Evolutionary conservation across 2,797 vertebrate species (phyloP).

Genomic region (Novumbra hubbsi): DNA sequence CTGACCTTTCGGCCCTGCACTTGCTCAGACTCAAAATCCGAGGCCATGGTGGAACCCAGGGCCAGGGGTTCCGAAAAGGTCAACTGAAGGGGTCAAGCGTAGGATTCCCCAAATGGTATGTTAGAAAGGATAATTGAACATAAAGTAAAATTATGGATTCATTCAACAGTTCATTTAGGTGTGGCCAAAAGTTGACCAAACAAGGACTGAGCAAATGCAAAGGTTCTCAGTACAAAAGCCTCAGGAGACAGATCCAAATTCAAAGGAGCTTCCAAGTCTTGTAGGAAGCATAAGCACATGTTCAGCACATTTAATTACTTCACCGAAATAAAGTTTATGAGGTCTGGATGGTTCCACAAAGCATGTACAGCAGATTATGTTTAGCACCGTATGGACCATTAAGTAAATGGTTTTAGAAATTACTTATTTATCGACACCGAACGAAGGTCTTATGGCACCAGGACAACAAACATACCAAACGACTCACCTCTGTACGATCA

Average conservation of each 20-base stretch:
- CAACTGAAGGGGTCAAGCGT: constrained; percentile 65
- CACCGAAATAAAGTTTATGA: too few relatives aligned
- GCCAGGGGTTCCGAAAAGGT: constrained; percentile 80
- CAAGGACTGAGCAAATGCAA: background rate
- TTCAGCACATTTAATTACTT: background rate
- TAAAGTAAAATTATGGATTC: background rate
- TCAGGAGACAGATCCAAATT: background rate
- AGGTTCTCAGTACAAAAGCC: background rate
- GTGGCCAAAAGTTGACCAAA: background rate
- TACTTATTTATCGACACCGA: too few relatives aligned
- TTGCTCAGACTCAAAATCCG: constrained; percentile 85
- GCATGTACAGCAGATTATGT: too few relatives aligned
- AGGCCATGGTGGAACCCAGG: constrained; percentile 64
- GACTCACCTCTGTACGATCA: constrained; percentile 83
- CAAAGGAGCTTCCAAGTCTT: background rate
- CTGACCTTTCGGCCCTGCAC: constrained; percentile 93
- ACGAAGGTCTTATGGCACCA: background rate
- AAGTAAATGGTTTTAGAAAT: background rate
- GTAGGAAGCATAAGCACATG: background rate
- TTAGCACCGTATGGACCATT: background rate
- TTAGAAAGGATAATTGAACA: too few relatives aligned
- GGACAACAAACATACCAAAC: background rate
- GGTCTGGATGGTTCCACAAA: too few relatives aligned
- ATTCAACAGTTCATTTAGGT: background rate
- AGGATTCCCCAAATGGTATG: background rate